phyloP scores from a whole-genome alignment of 1,140 invertebrate genomes.

The Chironomus striatipennis region DNA sequence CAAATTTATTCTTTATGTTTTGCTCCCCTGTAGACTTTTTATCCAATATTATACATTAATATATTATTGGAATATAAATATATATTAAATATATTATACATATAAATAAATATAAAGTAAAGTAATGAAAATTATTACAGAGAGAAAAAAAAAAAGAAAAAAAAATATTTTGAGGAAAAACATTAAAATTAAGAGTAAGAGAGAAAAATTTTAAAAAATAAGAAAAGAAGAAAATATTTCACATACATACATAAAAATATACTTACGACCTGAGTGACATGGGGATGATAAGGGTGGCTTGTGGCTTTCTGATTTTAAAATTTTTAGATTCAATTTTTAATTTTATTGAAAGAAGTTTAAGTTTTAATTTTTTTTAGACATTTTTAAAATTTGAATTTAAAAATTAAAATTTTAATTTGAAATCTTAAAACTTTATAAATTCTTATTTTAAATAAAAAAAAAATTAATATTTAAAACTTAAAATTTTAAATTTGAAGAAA shows the following conservation, averaged over 20 bases:
- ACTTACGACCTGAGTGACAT: background rate
- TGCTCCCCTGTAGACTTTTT: background rate
- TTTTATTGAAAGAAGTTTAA: too few relatives aligned
- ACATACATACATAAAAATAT: background rate
- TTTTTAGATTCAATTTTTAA: too few relatives aligned
- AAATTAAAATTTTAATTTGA: too few relatives aligned
- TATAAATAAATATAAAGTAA: background rate
- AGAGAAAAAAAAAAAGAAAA: background rate
- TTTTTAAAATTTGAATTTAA: too few relatives aligned
- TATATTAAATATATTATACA: background rate
- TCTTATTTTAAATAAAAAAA: too few relatives aligned
- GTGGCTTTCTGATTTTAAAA: too few relatives aligned
- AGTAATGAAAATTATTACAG: conserved; percentile 11
- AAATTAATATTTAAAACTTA: too few relatives aligned
- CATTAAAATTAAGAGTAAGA: background rate
- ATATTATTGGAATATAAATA: background rate
- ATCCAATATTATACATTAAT: background rate
- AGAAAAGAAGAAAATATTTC: background rate
- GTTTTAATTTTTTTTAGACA: too few relatives aligned
- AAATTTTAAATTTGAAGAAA: too few relatives aligned
- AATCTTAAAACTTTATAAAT: too few relatives aligned
- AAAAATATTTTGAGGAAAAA: conserved; percentile 21
- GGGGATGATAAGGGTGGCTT: background rate
- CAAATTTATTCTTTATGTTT: background rate
- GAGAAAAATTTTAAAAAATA: background rate